phyloP scores from a whole-genome alignment of 2,888 invertebrate species.

The Oxycera nigricornis region DNA sequence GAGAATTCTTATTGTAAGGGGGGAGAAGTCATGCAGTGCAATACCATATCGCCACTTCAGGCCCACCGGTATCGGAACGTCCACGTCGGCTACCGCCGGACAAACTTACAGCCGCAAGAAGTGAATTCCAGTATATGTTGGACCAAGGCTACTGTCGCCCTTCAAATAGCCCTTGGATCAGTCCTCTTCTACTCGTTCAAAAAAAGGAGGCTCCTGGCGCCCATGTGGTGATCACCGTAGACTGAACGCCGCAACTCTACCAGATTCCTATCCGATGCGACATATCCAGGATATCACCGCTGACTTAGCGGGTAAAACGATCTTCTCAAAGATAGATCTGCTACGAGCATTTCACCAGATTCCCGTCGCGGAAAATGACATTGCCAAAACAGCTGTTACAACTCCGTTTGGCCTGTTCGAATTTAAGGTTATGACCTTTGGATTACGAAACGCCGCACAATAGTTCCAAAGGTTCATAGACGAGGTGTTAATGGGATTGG shows the following conservation, averaged over 20 bases:
- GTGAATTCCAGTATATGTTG: slow-evolving; percentile 40
- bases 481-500: slow-evolving; percentile 49
- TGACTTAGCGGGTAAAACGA: not conserved
- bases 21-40: too few relatives aligned
- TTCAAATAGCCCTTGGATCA: slow-evolving; percentile 28
- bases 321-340: slow-evolving; percentile 51
- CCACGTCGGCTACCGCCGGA: slow-evolving; percentile 38
- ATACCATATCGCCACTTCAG: slow-evolving; percentile 42
- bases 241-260: not conserved
- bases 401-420: slow-evolving; percentile 57
- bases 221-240: slow-evolving; percentile 2
- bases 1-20: too few relatives aligned
- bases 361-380: slow-evolving; percentile 50
- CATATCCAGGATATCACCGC: slow-evolving; percentile 42
- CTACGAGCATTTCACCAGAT: slow-evolving; percentile 53
- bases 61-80: slow-evolving; percentile 23
- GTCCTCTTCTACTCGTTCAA: slow-evolving; percentile 23
- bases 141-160: slow-evolving; percentile 37
- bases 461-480: slow-evolving; percentile 56
- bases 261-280: not conserved
- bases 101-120: slow-evolving; percentile 35
- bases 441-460: slow-evolving; percentile 55
- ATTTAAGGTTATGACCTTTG: slow-evolving; percentile 54
- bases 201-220: not conserved
- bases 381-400: slow-evolving; percentile 44